Base-by-base conservation (phyloP, 2,888 invertebrate genomes). In the Sphaerophoria rueppellii region DNA sequence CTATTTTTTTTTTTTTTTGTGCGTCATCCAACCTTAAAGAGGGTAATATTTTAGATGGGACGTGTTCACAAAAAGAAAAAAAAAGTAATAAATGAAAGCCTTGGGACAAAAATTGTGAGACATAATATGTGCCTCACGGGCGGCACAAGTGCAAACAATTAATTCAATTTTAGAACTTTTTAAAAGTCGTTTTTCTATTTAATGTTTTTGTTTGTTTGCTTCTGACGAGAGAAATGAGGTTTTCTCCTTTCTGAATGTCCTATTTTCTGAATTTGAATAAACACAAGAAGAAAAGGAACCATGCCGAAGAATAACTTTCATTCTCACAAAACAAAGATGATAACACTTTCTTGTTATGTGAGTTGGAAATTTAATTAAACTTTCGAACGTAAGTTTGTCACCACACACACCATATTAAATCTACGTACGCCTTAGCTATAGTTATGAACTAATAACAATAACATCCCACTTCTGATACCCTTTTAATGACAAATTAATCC, bases 351-450 rank as follows among this genome's bases (percentile, higher is more conserved):
- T 52, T 65, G 50, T 50, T 65, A 65, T 65, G 65, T 58, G 81
- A 72, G 48, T 71, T 61, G 61, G 61, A 69, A 80, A 83, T 80
- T 80, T 83, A 83, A 83, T 83, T 83, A 83, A 83, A 83, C 76
- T 67, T 61, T 46, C 14, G 6, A 65, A 65, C 65, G 50, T 48
- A 50, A 35, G 12, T 50, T 35, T 50, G 65, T 65, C 65, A 65
- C 12, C 35, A 50, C 7, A 37, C 16, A 48, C 37, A 14, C 48
- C 12, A 65, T 35, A n/a, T 46, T 46, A 9, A 46, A n/a, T 46
- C 32, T 11, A 16, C 43, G 12, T 43, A n/a, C 40, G 5, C 24
- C 1, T 24, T 24, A 24, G 24, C 5, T 55, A 40, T n/a, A 60
- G 1, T 3, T 37, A 35, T 9, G 3, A 16, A 14, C 4, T 43